These are phyloP conservation scores for Drosophila varians DNA, from an alignment of 1,140 invertebrate species.

Conservation along the genomic window DNA sequence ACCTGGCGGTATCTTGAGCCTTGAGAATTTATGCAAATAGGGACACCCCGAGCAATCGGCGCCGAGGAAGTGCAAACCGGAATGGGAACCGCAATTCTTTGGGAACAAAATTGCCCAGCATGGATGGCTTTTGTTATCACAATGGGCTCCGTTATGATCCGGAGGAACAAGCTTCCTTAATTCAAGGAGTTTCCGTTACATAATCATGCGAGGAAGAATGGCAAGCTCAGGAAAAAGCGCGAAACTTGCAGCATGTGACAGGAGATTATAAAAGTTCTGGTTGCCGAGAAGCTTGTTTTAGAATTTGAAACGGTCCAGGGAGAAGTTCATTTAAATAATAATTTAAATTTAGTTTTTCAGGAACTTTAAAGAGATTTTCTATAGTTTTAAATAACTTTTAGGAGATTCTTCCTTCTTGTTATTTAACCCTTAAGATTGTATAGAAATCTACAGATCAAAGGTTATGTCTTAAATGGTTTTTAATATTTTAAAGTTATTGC, in stretches of 20 bases:
- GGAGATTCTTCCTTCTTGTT: too few relatives aligned
- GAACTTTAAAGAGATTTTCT: too few relatives aligned
- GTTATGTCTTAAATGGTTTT: too few relatives aligned
- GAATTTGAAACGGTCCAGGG: constrained; percentile 8
- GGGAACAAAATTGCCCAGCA: constrained; percentile 9
- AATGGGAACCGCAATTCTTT: constrained; percentile 28
- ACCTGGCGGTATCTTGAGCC: constrained; percentile 29
- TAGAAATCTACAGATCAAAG: too few relatives aligned
- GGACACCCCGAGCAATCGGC: constrained; percentile 24
- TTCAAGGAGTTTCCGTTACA: constrained; percentile 33
- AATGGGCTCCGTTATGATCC: constrained; percentile 35
- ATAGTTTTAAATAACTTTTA: too few relatives aligned
- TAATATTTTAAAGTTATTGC: too few relatives aligned
- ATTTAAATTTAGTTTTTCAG: background rate
- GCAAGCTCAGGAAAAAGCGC: constrained; percentile 53
- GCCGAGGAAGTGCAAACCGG: constrained; percentile 61
- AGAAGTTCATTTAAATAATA: background rate
- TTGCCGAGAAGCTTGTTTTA: constrained; percentile 2
- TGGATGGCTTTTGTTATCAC: constrained; percentile 26
- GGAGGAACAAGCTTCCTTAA: constrained; percentile 14
- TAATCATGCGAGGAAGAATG: constrained; percentile 18
- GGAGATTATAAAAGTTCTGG: background rate
- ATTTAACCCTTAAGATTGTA: too few relatives aligned
- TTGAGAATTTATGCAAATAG: constrained; percentile 26
- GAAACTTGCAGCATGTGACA: constrained; percentile 43